These are phyloP conservation scores for Dryoscopus gambensis DNA, from an alignment of 2,113 vertebrate genomes.

Conservation along the genomic window DNA sequence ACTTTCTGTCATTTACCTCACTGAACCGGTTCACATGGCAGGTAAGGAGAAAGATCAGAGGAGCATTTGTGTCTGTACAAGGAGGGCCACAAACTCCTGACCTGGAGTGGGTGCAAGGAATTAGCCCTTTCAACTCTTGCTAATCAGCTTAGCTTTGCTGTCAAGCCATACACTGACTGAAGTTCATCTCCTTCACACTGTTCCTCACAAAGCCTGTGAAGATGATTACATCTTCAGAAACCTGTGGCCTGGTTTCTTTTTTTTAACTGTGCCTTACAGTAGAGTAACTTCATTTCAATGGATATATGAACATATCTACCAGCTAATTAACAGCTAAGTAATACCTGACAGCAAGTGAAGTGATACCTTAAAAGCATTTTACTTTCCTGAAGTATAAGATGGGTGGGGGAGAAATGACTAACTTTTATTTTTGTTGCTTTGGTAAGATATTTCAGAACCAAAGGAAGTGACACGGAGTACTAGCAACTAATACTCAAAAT, in stretches of 20 bases:
- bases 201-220: accelerated
- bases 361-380: not conserved
- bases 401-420: not conserved
- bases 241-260: not conserved
- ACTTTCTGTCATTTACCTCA: not conserved
- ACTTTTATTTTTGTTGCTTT: not conserved
- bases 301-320: not conserved
- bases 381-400: not conserved
- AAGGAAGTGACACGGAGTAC: not conserved
- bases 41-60: not conserved
- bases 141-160: not conserved
- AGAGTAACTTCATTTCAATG: not conserved
- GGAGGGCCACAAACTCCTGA: not conserved
- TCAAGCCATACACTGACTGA: not conserved
- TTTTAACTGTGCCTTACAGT: not conserved
- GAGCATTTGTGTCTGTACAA: not conserved
- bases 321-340: not conserved
- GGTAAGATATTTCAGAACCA: not conserved
- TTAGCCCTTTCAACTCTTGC: not conserved
- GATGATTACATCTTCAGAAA: not conserved
- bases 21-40: accelerated
- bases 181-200: not conserved
- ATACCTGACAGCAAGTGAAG: not conserved
- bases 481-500: not conserved
- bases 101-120: not conserved